Evolutionary conservation across 1,140 invertebrate genomes (phyloP).

Genomic region (Heliconius hermathena): DNA sequence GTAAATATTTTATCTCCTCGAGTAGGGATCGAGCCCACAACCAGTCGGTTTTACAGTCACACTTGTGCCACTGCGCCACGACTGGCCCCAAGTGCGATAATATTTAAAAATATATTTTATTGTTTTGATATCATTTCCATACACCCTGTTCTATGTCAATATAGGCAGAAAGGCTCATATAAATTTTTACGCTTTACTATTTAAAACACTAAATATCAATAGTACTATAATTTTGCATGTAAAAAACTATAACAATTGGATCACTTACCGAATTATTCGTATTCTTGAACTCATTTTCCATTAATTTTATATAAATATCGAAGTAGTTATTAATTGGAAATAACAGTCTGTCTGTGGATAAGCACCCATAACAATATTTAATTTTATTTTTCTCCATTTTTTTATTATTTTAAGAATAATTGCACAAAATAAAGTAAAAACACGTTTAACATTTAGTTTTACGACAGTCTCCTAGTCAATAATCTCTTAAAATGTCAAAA

Average conservation of each 20-base stretch:
- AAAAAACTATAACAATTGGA: not conserved
- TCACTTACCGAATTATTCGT: not conserved
- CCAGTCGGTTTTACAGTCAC: too few relatives aligned
- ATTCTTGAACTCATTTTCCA: constrained; percentile 1
- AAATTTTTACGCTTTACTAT: not conserved
- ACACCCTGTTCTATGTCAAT: not conserved
- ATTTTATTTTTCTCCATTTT: not conserved
- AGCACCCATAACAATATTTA: constrained; percentile 25
- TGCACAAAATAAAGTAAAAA: not conserved
- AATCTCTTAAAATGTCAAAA: constrained; percentile 12
- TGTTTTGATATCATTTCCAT: not conserved
- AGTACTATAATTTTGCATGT: not conserved
- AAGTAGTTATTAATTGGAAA: constrained; percentile 32
- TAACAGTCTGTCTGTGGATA: constrained; percentile 35
- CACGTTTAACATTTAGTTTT: not conserved
- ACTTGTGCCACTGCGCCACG: too few relatives aligned
- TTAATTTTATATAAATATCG: constrained; percentile 29
- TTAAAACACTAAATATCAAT: not conserved
- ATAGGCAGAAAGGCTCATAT: not conserved
- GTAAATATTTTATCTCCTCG: too few relatives aligned
- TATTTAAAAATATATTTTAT: not conserved
- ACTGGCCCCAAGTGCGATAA: not conserved
- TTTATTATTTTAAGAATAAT: not conserved
- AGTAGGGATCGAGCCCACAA: too few relatives aligned
- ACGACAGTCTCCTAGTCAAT: constrained; percentile 7